Percentiles rank a stretch among this genome's conserved stretches.
Evolutionary conservation across 1,140 invertebrate genomes (phyloP).

Genomic region (Drosophila subobscura): DNA sequence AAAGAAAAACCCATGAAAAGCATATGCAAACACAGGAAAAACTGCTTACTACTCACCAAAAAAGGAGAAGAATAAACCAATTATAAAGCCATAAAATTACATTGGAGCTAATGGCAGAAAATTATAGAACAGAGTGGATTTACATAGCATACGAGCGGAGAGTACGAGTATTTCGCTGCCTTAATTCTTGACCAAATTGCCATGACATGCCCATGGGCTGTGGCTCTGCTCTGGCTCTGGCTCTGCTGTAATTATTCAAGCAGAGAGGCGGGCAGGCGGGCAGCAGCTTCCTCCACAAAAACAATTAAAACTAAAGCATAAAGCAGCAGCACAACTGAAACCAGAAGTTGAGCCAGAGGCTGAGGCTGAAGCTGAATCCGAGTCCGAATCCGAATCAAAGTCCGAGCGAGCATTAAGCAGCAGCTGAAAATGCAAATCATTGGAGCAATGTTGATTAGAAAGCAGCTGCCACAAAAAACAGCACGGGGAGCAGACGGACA

Average conservation of each 20-base stretch:
- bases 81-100: conserved; percentile 54
- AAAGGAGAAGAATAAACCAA: conserved; percentile 13
- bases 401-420: conserved; percentile 19
- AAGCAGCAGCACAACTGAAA: conserved; percentile 23
- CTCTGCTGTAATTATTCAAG: conserved; percentile 35
- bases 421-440: conserved; percentile 79
- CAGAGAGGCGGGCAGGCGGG: neutral
- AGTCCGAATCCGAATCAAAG: no score
- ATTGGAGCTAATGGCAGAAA: conserved; percentile 42
- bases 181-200: conserved; percentile 41
- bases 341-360: conserved; percentile 23
- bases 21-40: conserved; percentile 1
- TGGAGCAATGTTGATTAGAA: conserved; percentile 71
- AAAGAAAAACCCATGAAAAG: no score
- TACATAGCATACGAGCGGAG: neutral
- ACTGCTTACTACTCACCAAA: conserved; percentile 12
- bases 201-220: conserved; percentile 1
- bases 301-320: conserved; percentile 52
- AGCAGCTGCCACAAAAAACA: conserved; percentile 39
- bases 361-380: no score
- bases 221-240: neutral
- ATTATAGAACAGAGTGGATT: conserved; percentile 26
- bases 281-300: conserved; percentile 28
- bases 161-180: conserved; percentile 2
- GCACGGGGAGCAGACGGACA: conserved; percentile 23